phyloP scores from a whole-genome alignment of 2,113 vertebrate genomes.

The Anguilla japonica region DNA sequence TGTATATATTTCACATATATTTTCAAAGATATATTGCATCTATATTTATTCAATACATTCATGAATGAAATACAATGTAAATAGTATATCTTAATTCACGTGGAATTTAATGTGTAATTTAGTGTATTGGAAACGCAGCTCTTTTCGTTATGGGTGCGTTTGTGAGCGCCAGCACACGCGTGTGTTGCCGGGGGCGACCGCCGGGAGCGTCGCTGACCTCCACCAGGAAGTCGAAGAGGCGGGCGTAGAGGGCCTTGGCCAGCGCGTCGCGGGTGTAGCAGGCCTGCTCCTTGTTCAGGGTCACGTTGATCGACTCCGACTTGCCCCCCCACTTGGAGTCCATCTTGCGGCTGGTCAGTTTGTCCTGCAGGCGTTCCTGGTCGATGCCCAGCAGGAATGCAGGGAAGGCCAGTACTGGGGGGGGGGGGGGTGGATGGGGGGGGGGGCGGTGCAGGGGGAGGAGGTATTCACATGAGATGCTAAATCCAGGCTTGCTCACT shows the following conservation, averaged over 20 bases:
- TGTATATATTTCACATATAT: too few species aligned
- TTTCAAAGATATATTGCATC: too few species aligned
- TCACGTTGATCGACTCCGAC: constrained; percentile 88
- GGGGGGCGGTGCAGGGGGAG: not conserved
- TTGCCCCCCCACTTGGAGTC: constrained; percentile 94
- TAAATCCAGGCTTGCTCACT: not conserved
- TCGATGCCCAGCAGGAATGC: constrained; percentile 91
- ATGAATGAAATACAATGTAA: too few species aligned
- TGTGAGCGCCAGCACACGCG: too few species aligned
- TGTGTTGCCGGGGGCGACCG: too few species aligned
- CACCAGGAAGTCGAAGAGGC: constrained; percentile 92
- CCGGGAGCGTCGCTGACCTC: constrained; percentile 70
- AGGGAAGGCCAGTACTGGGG: constrained; percentile 86
- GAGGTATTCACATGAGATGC: not conserved
- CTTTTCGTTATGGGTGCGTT: too few species aligned
- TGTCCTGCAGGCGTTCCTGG: constrained; percentile 82
- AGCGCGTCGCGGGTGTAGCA: constrained; percentile 89
- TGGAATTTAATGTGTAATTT: too few species aligned
- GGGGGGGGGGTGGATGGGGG: constrained; percentile 42
- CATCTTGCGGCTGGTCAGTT: constrained; percentile 94
- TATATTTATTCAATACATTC: too few species aligned
- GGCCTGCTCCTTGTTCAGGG: constrained; percentile 91
- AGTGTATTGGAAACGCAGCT: too few species aligned
- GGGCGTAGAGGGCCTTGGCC: constrained; percentile 88
- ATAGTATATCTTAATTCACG: too few species aligned